phyloP scores from a whole-genome alignment of 2,888 invertebrate genomes.

The Leptothorax acervorum region DNA sequence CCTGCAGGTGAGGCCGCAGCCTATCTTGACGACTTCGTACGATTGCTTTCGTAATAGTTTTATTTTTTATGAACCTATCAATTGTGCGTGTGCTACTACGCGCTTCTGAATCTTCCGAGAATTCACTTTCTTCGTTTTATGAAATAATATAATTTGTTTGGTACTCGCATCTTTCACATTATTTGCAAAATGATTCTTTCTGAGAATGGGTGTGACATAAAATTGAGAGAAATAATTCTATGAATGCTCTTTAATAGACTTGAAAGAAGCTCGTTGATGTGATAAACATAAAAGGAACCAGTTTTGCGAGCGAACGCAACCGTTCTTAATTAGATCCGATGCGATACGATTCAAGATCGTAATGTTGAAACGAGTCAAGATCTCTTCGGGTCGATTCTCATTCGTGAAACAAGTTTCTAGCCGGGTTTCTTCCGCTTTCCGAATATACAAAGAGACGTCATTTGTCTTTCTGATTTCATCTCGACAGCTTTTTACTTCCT shows the following conservation, averaged over 20 bases:
- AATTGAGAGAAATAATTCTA: background rate
- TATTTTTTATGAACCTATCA: conserved; percentile 2
- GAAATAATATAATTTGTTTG: background rate
- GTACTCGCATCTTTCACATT: background rate
- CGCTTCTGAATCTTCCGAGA: background rate
- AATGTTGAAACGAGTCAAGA: conserved; percentile 45
- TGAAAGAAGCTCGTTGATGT: conserved; percentile 47
- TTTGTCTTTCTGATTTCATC: conserved; percentile 38
- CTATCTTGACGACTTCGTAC: conserved; percentile 38
- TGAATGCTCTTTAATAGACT: background rate
- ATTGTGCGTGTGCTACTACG: background rate
- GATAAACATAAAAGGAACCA: conserved; percentile 59
- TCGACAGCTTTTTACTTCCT: conserved; percentile 34
- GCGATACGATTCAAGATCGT: conserved; percentile 60
- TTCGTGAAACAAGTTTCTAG: conserved; percentile 57
- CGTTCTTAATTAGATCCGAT: conserved; percentile 67
- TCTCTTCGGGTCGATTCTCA: conserved; percentile 34
- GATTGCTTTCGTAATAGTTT: conserved; percentile 13
- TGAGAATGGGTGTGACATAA: background rate
- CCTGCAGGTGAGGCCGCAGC: background rate
- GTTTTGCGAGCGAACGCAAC: conserved; percentile 56
- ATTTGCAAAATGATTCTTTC: background rate
- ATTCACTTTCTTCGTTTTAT: background rate
- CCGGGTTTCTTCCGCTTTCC: conserved; percentile 51
- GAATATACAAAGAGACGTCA: conserved; percentile 47